These are phyloP conservation scores for Pyrocoelia pectoralis DNA, from an alignment of 2,888 invertebrate genomes.

Conservation along the genomic window DNA sequence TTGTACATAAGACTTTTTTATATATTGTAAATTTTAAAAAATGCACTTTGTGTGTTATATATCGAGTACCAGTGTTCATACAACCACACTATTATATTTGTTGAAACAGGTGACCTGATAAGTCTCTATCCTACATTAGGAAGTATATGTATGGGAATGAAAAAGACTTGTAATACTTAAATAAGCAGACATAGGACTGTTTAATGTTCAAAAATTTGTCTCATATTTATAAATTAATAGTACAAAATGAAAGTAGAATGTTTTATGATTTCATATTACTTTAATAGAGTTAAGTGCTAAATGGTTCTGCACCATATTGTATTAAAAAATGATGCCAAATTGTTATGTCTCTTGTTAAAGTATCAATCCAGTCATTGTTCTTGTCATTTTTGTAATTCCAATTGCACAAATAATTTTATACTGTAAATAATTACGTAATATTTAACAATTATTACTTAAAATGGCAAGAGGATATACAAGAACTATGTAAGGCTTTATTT, in stretches of 20 bases:
- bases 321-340: constrained; percentile 11
- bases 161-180: constrained; percentile 18
- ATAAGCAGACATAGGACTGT: constrained; percentile 15
- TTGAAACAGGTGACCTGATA: constrained; percentile 28
- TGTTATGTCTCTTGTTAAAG: constrained; percentile 27
- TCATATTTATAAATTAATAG: not conserved
- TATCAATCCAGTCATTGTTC: constrained; percentile 43
- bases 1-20: not conserved
- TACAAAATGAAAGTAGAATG: not conserved
- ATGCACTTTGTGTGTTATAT: constrained; percentile 6
- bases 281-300: not conserved
- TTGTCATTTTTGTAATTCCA: constrained; percentile 42
- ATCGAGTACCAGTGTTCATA: not conserved
- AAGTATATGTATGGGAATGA: constrained; percentile 16
- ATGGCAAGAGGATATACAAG: constrained; percentile 46
- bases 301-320: not conserved
- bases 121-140: constrained; percentile 27
- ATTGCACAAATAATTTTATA: constrained; percentile 39
- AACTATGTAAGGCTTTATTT: constrained; percentile 44
- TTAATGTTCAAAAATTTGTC: not conserved
- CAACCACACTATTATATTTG: not conserved
- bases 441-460: constrained; percentile 40
- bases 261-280: not conserved
- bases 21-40: constrained; percentile 17
- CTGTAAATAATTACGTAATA: constrained; percentile 37